Base-by-base conservation (phyloP, 2,888 invertebrate genomes). In the Invenusta paracnida region DNA sequence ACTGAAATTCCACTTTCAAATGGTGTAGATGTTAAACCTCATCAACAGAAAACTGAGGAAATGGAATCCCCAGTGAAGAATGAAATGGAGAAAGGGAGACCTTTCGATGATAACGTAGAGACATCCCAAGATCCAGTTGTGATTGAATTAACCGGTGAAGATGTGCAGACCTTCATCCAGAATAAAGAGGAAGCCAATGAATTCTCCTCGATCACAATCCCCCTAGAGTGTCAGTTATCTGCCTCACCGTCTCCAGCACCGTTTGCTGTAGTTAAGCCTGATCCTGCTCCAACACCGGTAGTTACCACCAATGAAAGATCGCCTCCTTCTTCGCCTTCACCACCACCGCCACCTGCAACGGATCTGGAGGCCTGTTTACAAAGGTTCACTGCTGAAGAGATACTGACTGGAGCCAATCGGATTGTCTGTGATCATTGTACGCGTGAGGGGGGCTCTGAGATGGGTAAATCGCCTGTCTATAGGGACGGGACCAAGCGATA, bases 341-440 rank as follows among this genome's bases (percentile, higher is more conserved):
- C 91, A 81, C 89, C 90, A 81, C 88, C 89, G 13, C 89, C 95
- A 28, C 94, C 90, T 31, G 92, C 92, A 87, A 92, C 92, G 87
- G 91, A 92, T 0, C 88, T 97, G 84, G 94, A 95, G 89, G 95
- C 96, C 0, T 97, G 97, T 90, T 93, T 98, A 85, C 95, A 95
- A 90, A 95, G 96, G 91, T 98, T 98, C 92, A 97, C 96, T 0
- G 94, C 95, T 0, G 93, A 95, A 23, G 98, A 98, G 91, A 92
- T 96, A 27, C 94, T 98, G 92, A 95, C 95, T 0, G 97, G 96
- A 0, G 95, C 94, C 90, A 98, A 98, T 91, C 95, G 95, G 92
- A 97, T 98, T 82, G 94, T 95, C 85, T 98, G 98, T 91, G 95
- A 96, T 90, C 94, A 94, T 81, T 98, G 98, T 92, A 96, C 96